Evolutionary conservation across 1,140 invertebrate genomes (phyloP).

Genomic region (Ruditapes philippinarum): DNA sequence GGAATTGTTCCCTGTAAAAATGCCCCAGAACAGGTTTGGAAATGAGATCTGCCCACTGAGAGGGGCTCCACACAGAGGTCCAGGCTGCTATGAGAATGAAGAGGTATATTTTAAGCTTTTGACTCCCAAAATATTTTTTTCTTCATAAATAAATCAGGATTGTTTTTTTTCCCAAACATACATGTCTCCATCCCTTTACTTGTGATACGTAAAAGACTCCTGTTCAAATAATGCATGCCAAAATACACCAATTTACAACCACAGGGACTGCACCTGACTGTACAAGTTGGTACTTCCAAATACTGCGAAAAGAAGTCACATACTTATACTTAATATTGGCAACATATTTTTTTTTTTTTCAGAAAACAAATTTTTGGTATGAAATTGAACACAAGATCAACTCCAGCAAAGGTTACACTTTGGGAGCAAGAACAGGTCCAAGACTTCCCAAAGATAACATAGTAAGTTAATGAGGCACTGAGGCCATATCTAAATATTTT

Average conservation of each 20-base stretch:
- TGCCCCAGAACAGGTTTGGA: slow-evolving; percentile 85
- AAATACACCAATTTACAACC: too few relatives aligned
- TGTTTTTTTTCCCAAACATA: too few relatives aligned
- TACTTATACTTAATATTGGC: too few relatives aligned
- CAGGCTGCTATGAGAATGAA: slow-evolving; percentile 85
- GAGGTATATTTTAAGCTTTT: slow-evolving; percentile 81
- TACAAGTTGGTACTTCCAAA: too few relatives aligned
- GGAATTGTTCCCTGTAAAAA: slow-evolving; percentile 82
- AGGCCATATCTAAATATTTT: too few relatives aligned
- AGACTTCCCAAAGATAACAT: slow-evolving; percentile 71
- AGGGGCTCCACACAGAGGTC: slow-evolving; percentile 83
- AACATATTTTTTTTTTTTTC: slow-evolving; percentile 46
- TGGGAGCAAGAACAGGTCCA: slow-evolving; percentile 83
- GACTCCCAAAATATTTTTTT: too few relatives aligned
- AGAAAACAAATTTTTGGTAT: slow-evolving; percentile 84
- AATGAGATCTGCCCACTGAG: slow-evolving; percentile 82
- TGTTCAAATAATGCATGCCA: too few relatives aligned
- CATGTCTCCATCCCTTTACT: too few relatives aligned
- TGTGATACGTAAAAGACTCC: too few relatives aligned
- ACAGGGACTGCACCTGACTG: too few relatives aligned
- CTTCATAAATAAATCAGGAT: too few relatives aligned
- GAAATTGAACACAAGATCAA: slow-evolving; percentile 79
- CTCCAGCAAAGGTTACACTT: slow-evolving; percentile 83
- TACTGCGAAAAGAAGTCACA: too few relatives aligned
- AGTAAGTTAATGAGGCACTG: slow-evolving; percentile 75